phyloP scores from a whole-genome alignment of 2,888 invertebrate species.

The Daptonema setosum region DNA sequence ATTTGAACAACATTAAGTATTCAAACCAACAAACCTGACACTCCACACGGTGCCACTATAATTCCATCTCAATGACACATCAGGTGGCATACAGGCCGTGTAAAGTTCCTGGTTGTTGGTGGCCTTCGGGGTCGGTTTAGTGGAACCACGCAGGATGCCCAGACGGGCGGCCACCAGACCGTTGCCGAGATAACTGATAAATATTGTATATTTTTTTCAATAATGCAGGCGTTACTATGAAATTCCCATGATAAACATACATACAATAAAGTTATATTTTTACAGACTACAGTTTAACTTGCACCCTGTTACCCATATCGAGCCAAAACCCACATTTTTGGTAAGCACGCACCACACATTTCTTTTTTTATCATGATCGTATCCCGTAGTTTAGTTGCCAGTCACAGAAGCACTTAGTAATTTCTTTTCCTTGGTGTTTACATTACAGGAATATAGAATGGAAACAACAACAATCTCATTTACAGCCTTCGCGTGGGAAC shows the following conservation, averaged over 20 bases:
- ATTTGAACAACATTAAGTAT: neutral
- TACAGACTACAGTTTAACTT: too few species aligned
- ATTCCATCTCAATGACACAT: constrained; percentile 38
- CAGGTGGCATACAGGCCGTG: constrained; percentile 20
- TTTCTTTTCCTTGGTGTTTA: too few species aligned
- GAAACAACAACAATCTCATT: too few species aligned
- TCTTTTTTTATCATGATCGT: too few species aligned
- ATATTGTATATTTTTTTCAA: constrained; percentile 25
- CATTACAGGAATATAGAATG: too few species aligned
- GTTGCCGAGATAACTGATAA: constrained; percentile 60
- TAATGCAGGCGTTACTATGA: constrained; percentile 6
- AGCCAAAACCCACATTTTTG: too few species aligned
- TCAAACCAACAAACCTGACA: constrained; percentile 37
- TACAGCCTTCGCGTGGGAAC: too few species aligned
- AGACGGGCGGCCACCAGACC: constrained; percentile 69
- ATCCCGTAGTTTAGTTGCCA: too few species aligned
- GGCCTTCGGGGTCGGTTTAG: constrained; percentile 1
- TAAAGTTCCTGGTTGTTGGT: constrained; percentile 8
- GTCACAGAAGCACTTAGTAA: too few species aligned
- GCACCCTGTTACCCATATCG: too few species aligned
- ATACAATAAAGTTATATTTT: too few species aligned
- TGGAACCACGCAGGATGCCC: constrained; percentile 12
- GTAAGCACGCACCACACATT: too few species aligned
- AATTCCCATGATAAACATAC: constrained; percentile 25
- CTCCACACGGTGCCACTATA: constrained; percentile 50